These are phyloP conservation scores for Gavia stellata DNA, from an alignment of 2,113 vertebrate genomes.

Conservation along the genomic window DNA sequence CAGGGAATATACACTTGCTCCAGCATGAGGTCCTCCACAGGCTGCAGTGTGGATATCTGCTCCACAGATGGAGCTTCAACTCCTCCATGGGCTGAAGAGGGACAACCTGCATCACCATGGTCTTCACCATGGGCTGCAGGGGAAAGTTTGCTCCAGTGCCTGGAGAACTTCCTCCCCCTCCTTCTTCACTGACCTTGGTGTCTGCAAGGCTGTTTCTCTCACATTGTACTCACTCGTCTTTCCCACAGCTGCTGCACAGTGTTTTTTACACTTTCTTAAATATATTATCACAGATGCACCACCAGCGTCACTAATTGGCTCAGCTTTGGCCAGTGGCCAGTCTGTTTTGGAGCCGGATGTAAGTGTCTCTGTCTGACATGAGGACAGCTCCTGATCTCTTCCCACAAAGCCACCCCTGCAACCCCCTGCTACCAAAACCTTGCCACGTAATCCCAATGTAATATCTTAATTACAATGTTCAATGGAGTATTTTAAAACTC, in stretches of 20 bases:
- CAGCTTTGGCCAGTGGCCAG: not conserved
- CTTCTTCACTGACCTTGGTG: not conserved
- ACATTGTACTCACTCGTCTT: not conserved
- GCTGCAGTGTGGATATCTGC: not conserved
- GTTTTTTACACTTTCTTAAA: not conserved
- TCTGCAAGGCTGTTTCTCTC: not conserved
- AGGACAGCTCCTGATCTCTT: not conserved
- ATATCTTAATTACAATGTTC: not conserved
- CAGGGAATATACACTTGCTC: not conserved
- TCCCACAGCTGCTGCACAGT: not conserved
- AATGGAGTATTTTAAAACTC: not conserved
- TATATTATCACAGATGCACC: not conserved
- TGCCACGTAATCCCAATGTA: not conserved
- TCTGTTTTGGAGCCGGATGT: not conserved
- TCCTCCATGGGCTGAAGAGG: not conserved
- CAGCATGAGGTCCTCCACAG: rapidly evolving
- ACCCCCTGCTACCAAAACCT: not conserved
- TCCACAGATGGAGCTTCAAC: not conserved
- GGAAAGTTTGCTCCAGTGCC: not conserved
- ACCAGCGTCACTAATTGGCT: rapidly evolving
- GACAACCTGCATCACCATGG: no score
- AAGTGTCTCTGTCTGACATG: not conserved
- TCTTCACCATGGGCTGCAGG: not conserved
- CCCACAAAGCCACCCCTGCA: not conserved
- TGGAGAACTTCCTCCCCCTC: not conserved